Percentiles rank a stretch among this genome's conserved stretches.
Conservation (phyloP, 2,888 invertebrate genomes). For the Oscheius sp. region DNA sequence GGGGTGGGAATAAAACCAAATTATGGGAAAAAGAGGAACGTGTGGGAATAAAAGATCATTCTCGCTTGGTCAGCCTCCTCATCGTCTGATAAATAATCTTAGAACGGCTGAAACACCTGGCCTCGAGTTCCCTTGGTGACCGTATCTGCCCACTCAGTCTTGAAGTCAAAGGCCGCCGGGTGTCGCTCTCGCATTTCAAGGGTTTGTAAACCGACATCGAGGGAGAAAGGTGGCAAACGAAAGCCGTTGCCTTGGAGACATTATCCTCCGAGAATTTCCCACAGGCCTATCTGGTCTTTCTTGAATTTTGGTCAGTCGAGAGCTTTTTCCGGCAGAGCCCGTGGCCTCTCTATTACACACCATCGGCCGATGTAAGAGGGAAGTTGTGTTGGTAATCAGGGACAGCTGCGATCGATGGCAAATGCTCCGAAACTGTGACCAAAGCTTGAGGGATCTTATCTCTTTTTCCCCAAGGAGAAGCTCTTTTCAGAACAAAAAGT, state of each 20-base stretch:
- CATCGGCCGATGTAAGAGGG: slow-evolving; percentile 8
- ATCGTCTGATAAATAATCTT: not conserved
- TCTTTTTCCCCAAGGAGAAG: not conserved
- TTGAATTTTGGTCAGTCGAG: not conserved
- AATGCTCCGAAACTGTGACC: not conserved
- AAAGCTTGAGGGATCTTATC: not conserved
- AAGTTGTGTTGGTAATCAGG: slow-evolving; percentile 17
- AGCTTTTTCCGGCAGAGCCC: not conserved
- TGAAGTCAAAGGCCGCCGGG: slow-evolving; percentile 15
- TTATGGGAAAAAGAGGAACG: too few species aligned
- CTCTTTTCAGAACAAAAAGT: not conserved
- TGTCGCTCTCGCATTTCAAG: slow-evolving; percentile 26
- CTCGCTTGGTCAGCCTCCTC: not conserved
- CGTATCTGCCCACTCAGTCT: not conserved
- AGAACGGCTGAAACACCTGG: too few species aligned
- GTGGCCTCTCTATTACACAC: slow-evolving; percentile 16
- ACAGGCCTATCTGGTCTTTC: not conserved
- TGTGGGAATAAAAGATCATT: not conserved
- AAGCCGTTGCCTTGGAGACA: not conserved
- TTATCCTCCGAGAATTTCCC: too few species aligned
- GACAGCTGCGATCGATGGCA: slow-evolving; percentile 21
- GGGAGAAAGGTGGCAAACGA: slow-evolving; percentile 16
- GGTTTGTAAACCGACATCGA: slow-evolving; percentile 7
- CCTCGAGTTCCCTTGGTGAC: too few species aligned
- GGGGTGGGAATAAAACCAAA: not conserved